Percentiles rank a stretch among this genome's conserved stretches.
These are phyloP conservation scores for Pilophorus perplexus DNA, from an alignment of 2,888 invertebrate species.

Conservation along the genomic window DNA sequence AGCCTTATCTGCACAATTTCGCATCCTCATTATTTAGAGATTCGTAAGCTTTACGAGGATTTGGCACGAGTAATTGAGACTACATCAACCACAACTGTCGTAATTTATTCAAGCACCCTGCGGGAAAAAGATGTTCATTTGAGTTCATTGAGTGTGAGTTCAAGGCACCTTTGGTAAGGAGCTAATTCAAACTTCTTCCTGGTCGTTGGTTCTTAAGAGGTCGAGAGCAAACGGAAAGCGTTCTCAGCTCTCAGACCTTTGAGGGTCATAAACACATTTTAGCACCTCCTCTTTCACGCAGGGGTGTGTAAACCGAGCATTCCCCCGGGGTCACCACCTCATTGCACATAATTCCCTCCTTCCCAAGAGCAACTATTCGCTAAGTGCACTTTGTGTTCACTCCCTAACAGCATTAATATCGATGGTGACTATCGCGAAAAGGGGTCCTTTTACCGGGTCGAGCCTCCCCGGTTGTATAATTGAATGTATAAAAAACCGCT, in stretches of 20 bases:
- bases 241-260: slow-evolving; percentile 2
- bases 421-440: background rate
- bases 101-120: too few relatives aligned
- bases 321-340: slow-evolving; percentile 8
- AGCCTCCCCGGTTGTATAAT: background rate
- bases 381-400: slow-evolving; percentile 7
- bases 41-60: too few relatives aligned
- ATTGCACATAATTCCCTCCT: slow-evolving; percentile 1
- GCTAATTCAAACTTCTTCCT: too few relatives aligned
- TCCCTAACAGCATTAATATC: background rate
- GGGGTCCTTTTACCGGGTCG: background rate
- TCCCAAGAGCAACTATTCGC: slow-evolving; percentile 1
- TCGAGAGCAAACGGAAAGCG: slow-evolving; percentile 22
- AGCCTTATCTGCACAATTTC: too few relatives aligned
- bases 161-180: too few relatives aligned
- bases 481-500: background rate
- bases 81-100: too few relatives aligned
- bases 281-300: slow-evolving; percentile 16
- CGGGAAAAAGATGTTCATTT: too few relatives aligned
- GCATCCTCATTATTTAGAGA: too few relatives aligned
- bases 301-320: slow-evolving; percentile 14
- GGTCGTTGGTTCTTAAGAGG: too few relatives aligned
- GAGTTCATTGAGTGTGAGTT: too few relatives aligned
- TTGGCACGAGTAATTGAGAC: too few relatives aligned
- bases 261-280: slow-evolving; percentile 15